Base-by-base conservation (phyloP, 2,888 invertebrate species). In the Eurois occulta region DNA sequence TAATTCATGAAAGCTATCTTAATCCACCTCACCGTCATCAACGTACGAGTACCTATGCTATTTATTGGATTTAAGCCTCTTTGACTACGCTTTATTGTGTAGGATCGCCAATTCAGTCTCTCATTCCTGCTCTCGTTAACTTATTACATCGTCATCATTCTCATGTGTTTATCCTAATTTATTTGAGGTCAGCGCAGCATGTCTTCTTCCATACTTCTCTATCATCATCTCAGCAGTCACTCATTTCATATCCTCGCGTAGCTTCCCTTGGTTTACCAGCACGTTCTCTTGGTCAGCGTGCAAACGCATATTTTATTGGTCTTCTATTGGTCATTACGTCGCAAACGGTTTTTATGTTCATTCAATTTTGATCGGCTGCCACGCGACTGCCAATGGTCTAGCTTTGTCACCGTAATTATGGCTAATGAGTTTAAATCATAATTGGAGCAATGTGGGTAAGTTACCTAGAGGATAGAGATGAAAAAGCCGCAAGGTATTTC, bases 281-380 rank as follows among this genome's bases (percentile, higher is more conserved):
- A 46, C 81, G 72, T 79, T 0, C 28, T 58, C 64, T 46, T 84
- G 90, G 91, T 90, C 92, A 91, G 90, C 88, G 88, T 86, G 89
- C 89, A 92, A 92, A 93, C 86, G 90, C 89, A 92, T 93, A 94
- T 94, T 84, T 95, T 94, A 95, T 94, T 91, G 91, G 86, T 79
- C 81, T 86, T 86, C 91, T 89, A 92, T 92, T 87, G 89, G 80
- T 93, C 92, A 93, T 93, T 92, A 93, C 91, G 89, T 87, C 90
- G 90, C 91, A 91, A 91, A 92, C 91, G 87, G 89, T 93, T 93
- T 93, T 92, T 92, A 87, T 90, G 89, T 87, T 90, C 90, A 88
- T 89, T 90, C 88, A 90, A 81, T 86, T 86, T 88, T 88, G 67
- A 81, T 83, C 65, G 55, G 70, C 75, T 78, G 82, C 86, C 90